These are phyloP conservation scores for Onychostoma macrolepis DNA, from an alignment of 2,113 vertebrate genomes.

Conservation along the genomic window DNA sequence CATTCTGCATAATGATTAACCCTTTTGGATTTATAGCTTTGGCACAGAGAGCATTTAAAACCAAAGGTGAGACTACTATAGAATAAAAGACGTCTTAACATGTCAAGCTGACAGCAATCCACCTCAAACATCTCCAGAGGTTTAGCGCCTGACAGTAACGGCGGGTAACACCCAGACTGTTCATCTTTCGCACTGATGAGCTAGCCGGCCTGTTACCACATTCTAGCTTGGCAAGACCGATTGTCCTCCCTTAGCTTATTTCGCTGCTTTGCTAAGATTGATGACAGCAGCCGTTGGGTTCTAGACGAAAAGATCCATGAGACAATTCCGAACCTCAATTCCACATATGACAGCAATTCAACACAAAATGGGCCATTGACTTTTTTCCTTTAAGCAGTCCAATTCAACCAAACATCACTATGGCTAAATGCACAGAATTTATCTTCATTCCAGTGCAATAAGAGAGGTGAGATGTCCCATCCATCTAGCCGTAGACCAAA, in stretches of 20 bases:
- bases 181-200: slow-evolving; percentile 1
- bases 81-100: not conserved
- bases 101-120: not conserved
- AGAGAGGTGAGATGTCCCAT: slow-evolving; percentile 51
- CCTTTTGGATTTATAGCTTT: not conserved
- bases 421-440: slow-evolving; percentile 52
- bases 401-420: slow-evolving; percentile 52
- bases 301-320: slow-evolving; percentile 59
- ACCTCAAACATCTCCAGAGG: not conserved
- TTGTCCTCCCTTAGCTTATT: slow-evolving; percentile 21
- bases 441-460: slow-evolving; percentile 65
- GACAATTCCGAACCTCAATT: slow-evolving; percentile 60
- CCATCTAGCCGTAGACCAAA: slow-evolving; percentile 54
- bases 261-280: slow-evolving; percentile 32
- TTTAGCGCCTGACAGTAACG: not conserved
- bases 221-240: slow-evolving; percentile 21
- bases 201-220: not conserved
- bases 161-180: not conserved
- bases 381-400: slow-evolving; percentile 60
- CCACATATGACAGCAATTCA: slow-evolving; percentile 63
- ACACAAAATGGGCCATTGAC: slow-evolving; percentile 62
- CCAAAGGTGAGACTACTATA: not conserved
- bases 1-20: not conserved
- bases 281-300: not conserved
- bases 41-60: not conserved